A percentile compares a stretch with the other conserved stretches of the same genome.
Conservation (phyloP, 2,797 vertebrate species). For the Coilia nasus region DNA sequence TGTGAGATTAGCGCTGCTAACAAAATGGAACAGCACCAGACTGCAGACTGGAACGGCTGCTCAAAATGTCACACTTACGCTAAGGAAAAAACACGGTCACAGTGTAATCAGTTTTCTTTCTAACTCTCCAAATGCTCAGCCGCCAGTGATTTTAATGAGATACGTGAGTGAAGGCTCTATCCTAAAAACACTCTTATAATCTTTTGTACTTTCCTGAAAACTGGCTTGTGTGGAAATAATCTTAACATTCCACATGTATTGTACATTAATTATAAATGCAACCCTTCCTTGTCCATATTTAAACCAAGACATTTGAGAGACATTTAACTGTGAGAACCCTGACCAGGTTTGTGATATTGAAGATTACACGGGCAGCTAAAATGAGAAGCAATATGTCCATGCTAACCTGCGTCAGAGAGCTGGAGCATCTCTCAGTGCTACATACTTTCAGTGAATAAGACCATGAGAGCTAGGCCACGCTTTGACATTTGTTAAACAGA, state of each 20-base stretch:
- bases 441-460: not conserved
- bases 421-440: not conserved
- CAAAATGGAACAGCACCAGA: not conserved
- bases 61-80: conserved; percentile 7
- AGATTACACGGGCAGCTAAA: not conserved
- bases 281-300: not conserved
- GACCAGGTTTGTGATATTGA: not conserved
- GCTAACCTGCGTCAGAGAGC: not conserved
- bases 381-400: not conserved
- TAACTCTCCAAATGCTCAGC: not conserved
- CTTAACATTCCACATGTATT: not conserved
- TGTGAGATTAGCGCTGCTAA: conserved; percentile 12
- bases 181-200: too few species aligned
- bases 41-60: not conserved
- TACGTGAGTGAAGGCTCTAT: not conserved
- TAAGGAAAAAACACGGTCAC: not conserved
- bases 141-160: not conserved
- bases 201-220: too few species aligned
- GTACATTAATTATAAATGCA: not conserved
- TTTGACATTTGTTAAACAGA: not conserved
- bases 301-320: not conserved
- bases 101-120: not conserved
- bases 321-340: not conserved
- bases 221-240: not conserved
- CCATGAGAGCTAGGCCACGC: not conserved